These are phyloP conservation scores for Asteroscopus sphinx DNA, from an alignment of 2,888 invertebrate genomes.

Conservation along the genomic window DNA sequence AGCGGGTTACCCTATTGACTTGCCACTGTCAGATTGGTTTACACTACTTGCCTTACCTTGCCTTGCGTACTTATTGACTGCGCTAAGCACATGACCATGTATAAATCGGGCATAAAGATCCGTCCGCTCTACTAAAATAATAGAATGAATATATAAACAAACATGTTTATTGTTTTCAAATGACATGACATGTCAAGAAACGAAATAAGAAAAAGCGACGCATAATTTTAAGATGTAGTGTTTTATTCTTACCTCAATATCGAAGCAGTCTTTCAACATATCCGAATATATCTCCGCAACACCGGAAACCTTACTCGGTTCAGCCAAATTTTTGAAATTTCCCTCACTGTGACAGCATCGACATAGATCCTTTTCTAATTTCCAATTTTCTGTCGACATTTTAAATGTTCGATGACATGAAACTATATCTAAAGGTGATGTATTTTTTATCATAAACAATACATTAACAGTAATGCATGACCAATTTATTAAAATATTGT, in stretches of 20 bases:
- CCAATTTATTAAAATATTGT: background rate
- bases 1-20: too few relatives aligned
- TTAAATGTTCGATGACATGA: slow-evolving; percentile 44
- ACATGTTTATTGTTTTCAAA: background rate
- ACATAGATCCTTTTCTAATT: slow-evolving; percentile 75
- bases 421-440: slow-evolving; percentile 8
- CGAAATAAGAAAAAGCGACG: background rate
- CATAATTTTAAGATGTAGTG: background rate
- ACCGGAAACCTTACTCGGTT: slow-evolving; percentile 57
- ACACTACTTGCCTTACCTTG: too few relatives aligned
- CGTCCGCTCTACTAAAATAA: background rate
- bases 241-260: slow-evolving; percentile 70
- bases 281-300: slow-evolving; percentile 69
- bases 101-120: too few relatives aligned
- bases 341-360: slow-evolving; percentile 82
- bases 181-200: background rate
- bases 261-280: slow-evolving; percentile 72
- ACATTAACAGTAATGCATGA: background rate
- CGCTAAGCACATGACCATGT: too few relatives aligned
- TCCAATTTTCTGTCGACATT: slow-evolving; percentile 72
- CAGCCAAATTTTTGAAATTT: slow-evolving; percentile 69
- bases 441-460: background rate
- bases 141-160: slow-evolving; percentile 19
- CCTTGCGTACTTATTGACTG: too few relatives aligned
- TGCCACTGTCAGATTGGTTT: too few relatives aligned